phyloP scores from a whole-genome alignment of 2,888 invertebrate species.

The Amphipyra berbera region DNA sequence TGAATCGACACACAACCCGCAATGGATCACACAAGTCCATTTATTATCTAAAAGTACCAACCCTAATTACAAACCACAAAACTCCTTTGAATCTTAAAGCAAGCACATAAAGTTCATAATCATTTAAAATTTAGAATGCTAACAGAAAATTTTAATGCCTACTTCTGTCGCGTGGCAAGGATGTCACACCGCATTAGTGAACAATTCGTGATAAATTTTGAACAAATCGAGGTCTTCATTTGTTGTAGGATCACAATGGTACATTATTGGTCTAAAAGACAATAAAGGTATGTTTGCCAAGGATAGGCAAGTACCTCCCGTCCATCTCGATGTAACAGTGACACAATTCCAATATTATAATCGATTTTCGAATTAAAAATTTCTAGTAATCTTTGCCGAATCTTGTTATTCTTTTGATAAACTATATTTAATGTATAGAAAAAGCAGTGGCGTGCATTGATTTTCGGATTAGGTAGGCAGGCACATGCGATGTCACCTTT shows the following conservation, averaged over 20 bases:
- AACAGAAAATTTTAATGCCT: slow-evolving; percentile 22
- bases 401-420: too few species aligned
- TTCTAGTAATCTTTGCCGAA: too few species aligned
- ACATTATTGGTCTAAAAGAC: slow-evolving; percentile 24
- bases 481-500: too few species aligned
- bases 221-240: slow-evolving; percentile 54
- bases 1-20: slow-evolving; percentile 33
- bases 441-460: too few species aligned
- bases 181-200: slow-evolving; percentile 60
- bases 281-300: slow-evolving; percentile 7
- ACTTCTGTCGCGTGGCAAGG: slow-evolving; percentile 49
- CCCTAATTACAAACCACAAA: slow-evolving; percentile 23
- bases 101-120: slow-evolving; percentile 14
- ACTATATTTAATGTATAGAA: too few species aligned
- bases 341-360: too few species aligned
- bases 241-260: slow-evolving; percentile 49
- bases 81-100: slow-evolving; percentile 4
- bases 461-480: too few species aligned
- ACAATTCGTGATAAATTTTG: slow-evolving; percentile 61
- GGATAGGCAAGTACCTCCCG: neutral
- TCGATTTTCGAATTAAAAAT: too few species aligned
- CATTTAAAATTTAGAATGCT: neutral
- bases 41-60: slow-evolving; percentile 53
- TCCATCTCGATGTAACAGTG: neutral
- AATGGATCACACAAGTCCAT: slow-evolving; percentile 43